phyloP scores from a whole-genome alignment of 2,797 vertebrate genomes.

The Coilia nasus region DNA sequence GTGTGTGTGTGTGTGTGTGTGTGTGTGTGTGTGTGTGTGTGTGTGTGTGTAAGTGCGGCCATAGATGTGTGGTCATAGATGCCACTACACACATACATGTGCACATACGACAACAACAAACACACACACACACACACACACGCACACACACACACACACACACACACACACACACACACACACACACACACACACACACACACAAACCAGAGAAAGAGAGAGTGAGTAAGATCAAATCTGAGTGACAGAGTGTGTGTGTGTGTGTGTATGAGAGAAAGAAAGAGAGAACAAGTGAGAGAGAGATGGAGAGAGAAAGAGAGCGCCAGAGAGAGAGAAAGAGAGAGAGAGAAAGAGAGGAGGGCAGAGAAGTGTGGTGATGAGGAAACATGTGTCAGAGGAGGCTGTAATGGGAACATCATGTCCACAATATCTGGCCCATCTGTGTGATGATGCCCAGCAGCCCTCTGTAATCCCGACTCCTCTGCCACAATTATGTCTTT shows the following conservation, averaged over 20 bases:
- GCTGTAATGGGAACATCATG: conserved; percentile 66
- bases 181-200: too few species aligned
- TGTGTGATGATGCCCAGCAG: conserved; percentile 63
- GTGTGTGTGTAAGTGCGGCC: too few species aligned
- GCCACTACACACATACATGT: too few species aligned
- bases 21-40: neutral
- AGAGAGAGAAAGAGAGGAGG: conserved; percentile 47
- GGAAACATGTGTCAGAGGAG: conserved; percentile 68
- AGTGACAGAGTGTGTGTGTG: too few species aligned
- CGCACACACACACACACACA: too few species aligned
- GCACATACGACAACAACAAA: too few species aligned
- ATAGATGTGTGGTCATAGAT: too few species aligned
- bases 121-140: too few species aligned
- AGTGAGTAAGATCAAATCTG: too few species aligned
- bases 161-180: too few species aligned
- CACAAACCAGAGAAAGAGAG: too few species aligned
- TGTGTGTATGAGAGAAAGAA: too few species aligned
- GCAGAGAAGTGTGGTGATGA: conserved; percentile 39
- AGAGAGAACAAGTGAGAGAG: neutral
- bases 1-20: neutral
- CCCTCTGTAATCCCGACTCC: conserved; percentile 85
- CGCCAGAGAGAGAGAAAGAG: conserved; percentile 69
- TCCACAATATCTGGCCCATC: conserved; percentile 67
- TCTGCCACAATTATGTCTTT: conserved; percentile 91
- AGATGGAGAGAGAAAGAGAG: conserved; percentile 18